A percentile compares a stretch with the other conserved stretches of the same genome.
These are phyloP conservation scores for Venustaconcha ellipsiformis DNA, from an alignment of 1,140 invertebrate species.

Conservation along the genomic window DNA sequence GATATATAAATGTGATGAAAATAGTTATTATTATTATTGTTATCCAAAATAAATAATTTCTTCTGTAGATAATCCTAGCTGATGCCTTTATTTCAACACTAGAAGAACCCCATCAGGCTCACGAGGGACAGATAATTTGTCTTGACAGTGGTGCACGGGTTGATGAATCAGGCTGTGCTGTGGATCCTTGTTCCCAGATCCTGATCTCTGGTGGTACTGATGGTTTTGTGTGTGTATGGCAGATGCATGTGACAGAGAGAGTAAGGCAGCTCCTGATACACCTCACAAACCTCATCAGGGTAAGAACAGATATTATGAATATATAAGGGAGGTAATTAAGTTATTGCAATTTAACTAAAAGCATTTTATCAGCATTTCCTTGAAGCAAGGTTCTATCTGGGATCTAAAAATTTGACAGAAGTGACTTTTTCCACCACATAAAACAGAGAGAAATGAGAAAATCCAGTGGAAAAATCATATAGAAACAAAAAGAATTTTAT, in stretches of 20 bases:
- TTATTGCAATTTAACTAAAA: no score
- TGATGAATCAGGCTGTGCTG: not conserved
- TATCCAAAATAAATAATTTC: not conserved
- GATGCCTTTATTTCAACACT: constrained; percentile 15
- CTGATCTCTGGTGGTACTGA: constrained; percentile 25
- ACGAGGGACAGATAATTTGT: constrained; percentile 16
- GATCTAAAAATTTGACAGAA: no score
- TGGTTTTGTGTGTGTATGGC: constrained; percentile 19
- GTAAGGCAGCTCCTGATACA: constrained; percentile 2
- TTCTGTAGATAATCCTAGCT: constrained; percentile 15
- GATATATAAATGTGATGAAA: no score
- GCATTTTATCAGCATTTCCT: no score
- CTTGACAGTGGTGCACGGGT: constrained; percentile 6
- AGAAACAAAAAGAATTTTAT: no score
- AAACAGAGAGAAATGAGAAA: no score
- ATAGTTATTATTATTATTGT: no score
- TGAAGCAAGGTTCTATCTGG: no score
- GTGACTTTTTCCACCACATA: no score
- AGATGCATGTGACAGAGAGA: not conserved
- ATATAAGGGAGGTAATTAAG: no score
- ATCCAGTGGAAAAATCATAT: no score
- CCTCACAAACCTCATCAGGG: constrained; percentile 8
- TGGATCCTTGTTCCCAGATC: not conserved
- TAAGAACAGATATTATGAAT: not conserved
- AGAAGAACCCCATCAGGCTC: constrained; percentile 12